phyloP scores from a whole-genome alignment of 30 jellyfish, hydroid and myxozoan genomes.

The Aurelia coerulea region DNA sequence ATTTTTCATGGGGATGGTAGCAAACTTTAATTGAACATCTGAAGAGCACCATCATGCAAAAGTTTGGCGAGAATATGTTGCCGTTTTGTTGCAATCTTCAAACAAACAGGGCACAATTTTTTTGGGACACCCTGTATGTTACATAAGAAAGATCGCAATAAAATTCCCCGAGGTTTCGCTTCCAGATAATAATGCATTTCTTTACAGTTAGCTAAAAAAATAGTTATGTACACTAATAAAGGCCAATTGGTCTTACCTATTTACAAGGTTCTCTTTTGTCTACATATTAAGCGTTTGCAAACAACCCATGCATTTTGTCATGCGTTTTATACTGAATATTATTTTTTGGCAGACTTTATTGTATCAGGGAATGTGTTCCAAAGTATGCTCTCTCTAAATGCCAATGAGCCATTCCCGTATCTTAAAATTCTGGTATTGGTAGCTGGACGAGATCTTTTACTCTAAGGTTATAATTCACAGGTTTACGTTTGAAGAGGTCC shows the following conservation, averaged over 20 bases:
- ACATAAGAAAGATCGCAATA: no score
- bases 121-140: no score
- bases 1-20: no score
- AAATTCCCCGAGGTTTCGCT: no score
- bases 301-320: conserved; percentile 5
- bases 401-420: not conserved
- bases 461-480: not conserved
- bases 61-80: no score
- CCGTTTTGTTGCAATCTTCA: no score
- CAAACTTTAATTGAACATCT: no score
- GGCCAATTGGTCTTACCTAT: not conserved
- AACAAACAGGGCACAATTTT: no score
- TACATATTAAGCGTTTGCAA: not conserved
- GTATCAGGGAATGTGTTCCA: no score
- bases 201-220: not conserved
- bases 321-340: conserved; percentile 9
- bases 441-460: conserved; percentile 16
- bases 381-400: not conserved
- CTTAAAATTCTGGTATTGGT: not conserved
- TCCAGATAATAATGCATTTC: not conserved
- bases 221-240: not conserved
- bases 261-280: not conserved
- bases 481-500: no score
- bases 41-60: no score
- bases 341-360: not conserved